Evolutionary conservation across 2,888 invertebrate genomes (phyloP), one percentile per base, ranked within the genome.

Genomic region (Steinernema carpocapsae): DNA sequence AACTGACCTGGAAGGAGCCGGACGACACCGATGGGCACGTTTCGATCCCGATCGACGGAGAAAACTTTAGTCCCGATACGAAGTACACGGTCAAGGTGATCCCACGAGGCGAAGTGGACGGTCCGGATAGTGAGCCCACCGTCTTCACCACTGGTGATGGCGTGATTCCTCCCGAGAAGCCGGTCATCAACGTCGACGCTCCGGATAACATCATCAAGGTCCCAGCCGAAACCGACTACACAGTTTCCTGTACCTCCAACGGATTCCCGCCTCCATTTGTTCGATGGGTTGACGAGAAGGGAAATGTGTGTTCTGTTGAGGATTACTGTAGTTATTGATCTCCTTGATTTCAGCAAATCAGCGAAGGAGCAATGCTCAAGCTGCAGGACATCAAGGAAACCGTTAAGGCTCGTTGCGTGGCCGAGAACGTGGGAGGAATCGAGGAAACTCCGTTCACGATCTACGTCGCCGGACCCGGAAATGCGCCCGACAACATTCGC

Each of bases 11-110:
- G 76, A 77, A 78, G 10, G 82, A 83, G 71, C 82, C 83, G 1
- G 82, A 85, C 75, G 82, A 82, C 42, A 75, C 78, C 0, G 79
- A 78, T 24, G 82, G 80, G 42, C 76, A 71, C 26, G 74, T 74
- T n/a, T 56, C 72, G 56, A 72, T 86, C 17, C 77, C 72, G 2
- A 84, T 86, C 70, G 86, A 86, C 72, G 86, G 86, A 32, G 84
- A 86, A 45, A 85, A 86, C 75, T 86, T 86, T 78, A 81, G 82
- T n/a, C 86, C 86, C 6, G 83, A 86, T 46, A 87, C 84, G 4
- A 86, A 83, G 70, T 87, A 85, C 79, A 80, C 77, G 52, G 77
- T 84, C 17, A 80, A 84, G 71, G 81, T 86, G 51, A 82, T 83
- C 71, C 84, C 86, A 1, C 74, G 83, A 12, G 86, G 86, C 56